A percentile compares a stretch with the other conserved stretches of the same genome.
These are phyloP conservation scores for Lithobates sylvaticus DNA, from an alignment of 2,797 vertebrate species.

Conservation along the genomic window DNA sequence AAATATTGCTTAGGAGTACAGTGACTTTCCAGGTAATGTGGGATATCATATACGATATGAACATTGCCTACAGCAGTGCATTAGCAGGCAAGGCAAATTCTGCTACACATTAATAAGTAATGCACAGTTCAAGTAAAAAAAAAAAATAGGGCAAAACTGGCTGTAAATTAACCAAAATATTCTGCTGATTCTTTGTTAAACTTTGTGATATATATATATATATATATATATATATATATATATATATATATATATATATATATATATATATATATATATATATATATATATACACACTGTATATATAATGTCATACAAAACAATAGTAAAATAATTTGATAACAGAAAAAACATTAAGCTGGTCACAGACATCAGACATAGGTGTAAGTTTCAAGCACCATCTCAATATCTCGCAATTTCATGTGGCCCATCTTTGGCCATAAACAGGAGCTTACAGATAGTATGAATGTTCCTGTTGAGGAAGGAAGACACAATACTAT, in stretches of 20 bases:
- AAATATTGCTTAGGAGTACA: neutral
- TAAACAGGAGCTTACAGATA: too few relatives aligned
- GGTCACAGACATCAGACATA: too few relatives aligned
- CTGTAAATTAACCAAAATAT: conserved; percentile 15
- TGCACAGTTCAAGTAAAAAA: conserved; percentile 35
- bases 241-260: neutral
- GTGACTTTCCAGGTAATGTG: neutral
- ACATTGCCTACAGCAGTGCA: conserved; percentile 45
- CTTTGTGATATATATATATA: neutral
- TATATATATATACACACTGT: neutral
- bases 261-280: neutral
- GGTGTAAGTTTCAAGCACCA: too few relatives aligned
- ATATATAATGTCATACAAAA: neutral
- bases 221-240: too few relatives aligned
- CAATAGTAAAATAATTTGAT: neutral
- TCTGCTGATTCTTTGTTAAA: neutral
- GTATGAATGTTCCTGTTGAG: too few relatives aligned
- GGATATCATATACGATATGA: conserved; percentile 10
- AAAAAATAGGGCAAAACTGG: conserved; percentile 22
- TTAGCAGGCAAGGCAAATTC: conserved; percentile 59
- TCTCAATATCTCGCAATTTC: too few relatives aligned
- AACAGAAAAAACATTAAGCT: too few relatives aligned
- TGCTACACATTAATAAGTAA: conserved; percentile 46
- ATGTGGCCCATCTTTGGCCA: too few relatives aligned
- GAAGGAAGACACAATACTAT: too few relatives aligned